Evolutionary conservation across 1,140 invertebrate genomes (phyloP).

Genomic region (Globodera rostochiensis): DNA sequence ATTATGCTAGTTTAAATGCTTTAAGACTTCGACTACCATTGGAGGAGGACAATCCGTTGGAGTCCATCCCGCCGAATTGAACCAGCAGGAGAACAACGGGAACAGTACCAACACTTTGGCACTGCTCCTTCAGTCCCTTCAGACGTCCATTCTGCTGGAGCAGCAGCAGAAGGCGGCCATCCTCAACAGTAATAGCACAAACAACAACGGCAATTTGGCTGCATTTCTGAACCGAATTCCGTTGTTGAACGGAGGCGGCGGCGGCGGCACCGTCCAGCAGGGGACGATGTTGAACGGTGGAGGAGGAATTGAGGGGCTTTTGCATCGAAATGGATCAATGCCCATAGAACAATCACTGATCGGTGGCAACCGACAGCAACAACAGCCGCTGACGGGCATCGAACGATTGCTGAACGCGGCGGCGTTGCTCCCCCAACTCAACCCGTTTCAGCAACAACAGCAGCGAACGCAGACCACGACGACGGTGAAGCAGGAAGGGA

Average conservation of each 20-base stretch:
- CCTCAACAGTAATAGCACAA: background rate
- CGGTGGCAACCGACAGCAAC: conserved; percentile 33
- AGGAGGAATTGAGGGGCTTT: background rate
- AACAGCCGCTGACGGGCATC: conserved; percentile 14
- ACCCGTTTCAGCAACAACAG: conserved; percentile 21
- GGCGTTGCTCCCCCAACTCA: conserved; percentile 23
- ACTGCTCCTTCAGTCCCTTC: conserved; percentile 35
- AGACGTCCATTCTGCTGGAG: conserved; percentile 35
- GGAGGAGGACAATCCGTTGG: background rate
- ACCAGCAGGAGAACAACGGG: background rate
- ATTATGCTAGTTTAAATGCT: background rate
- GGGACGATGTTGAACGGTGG: too few species aligned
- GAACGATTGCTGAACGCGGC: conserved; percentile 21
- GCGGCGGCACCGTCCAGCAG: background rate
- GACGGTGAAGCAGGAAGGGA: conserved; percentile 7
- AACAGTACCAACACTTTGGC: conserved; percentile 14
- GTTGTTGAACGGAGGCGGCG: background rate
- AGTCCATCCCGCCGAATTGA: background rate
- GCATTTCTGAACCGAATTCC: conserved; percentile 5
- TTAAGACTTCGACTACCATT: background rate
- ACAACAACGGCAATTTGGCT: background rate
- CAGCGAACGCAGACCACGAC: conserved; percentile 16
- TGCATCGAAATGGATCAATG: background rate
- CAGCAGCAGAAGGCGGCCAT: conserved; percentile 34
- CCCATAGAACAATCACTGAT: conserved; percentile 15